Percentiles rank a stretch among this genome's conserved stretches.
phyloP scores from a whole-genome alignment of 2,888 invertebrate genomes.

The Chalcis sispes region DNA sequence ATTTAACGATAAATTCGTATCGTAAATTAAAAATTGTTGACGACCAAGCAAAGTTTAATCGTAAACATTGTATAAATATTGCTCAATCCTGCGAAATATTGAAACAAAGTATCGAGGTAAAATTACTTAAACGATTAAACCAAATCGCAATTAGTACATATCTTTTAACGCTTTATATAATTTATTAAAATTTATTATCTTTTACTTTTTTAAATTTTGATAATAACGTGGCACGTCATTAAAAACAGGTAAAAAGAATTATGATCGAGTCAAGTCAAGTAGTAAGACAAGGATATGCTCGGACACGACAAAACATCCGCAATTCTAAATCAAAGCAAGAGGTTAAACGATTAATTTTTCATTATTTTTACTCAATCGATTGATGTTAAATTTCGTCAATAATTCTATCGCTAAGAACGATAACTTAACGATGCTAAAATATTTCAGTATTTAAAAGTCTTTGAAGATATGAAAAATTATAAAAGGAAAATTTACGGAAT shows the following conservation, averaged over 20 bases:
- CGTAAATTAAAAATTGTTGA: too few species aligned
- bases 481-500: background rate
- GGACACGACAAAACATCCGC: constrained; percentile 23
- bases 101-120: too few species aligned
- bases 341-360: constrained; percentile 3
- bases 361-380: background rate
- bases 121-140: too few species aligned
- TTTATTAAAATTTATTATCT: too few species aligned
- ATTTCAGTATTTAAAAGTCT: constrained; percentile 11
- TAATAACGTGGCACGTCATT: background rate
- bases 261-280: constrained; percentile 38
- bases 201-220: too few species aligned
- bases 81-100: too few species aligned
- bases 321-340: constrained; percentile 15
- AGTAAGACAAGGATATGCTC: constrained; percentile 48
- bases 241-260: background rate
- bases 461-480: background rate
- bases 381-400: constrained; percentile 3
- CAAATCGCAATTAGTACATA: too few species aligned
- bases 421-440: constrained; percentile 12
- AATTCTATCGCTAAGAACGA: background rate
- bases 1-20: too few species aligned
- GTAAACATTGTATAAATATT: too few species aligned
- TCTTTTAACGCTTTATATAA: too few species aligned
- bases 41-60: too few species aligned